These are phyloP conservation scores for Camponotus pennsylvanicus DNA, from an alignment of 1,140 invertebrate genomes.

Conservation along the genomic window DNA sequence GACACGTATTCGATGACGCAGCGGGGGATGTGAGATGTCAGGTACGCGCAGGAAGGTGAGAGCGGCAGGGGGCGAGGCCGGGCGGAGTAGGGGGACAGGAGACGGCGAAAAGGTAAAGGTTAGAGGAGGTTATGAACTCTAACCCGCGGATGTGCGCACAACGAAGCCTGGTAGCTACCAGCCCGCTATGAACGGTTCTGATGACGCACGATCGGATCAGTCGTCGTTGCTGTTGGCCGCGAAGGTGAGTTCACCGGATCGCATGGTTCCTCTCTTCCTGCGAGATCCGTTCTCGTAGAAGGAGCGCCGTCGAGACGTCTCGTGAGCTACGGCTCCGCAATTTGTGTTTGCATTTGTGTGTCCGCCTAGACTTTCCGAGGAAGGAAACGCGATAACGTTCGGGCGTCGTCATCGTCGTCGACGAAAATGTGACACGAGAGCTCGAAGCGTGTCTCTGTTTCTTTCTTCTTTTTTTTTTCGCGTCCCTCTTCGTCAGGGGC, in stretches of 20 bases:
- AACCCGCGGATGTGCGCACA: slow-evolving; percentile 70
- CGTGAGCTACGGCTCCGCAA: too few relatives aligned
- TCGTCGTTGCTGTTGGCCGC: slow-evolving; percentile 65
- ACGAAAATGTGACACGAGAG: neutral
- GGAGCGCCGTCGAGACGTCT: neutral
- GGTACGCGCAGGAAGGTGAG: slow-evolving; percentile 47
- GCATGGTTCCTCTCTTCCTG: neutral
- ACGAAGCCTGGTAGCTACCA: slow-evolving; percentile 66
- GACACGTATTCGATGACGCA: slow-evolving; percentile 55
- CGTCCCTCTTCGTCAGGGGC: too few relatives aligned
- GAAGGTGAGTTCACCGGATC: slow-evolving; percentile 71
- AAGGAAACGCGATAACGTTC: neutral
- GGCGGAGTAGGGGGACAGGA: slow-evolving; percentile 44
- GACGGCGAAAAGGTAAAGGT: slow-evolving; percentile 78
- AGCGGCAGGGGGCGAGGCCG: slow-evolving; percentile 32
- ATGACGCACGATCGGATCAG: slow-evolving; percentile 71
- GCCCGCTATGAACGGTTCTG: slow-evolving; percentile 70
- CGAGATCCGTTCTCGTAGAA: neutral
- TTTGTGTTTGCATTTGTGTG: neutral
- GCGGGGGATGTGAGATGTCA: slow-evolving; percentile 58
- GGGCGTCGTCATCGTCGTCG: neutral
- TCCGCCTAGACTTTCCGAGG: neutral
- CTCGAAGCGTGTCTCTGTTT: neutral
- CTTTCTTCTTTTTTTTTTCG: too few relatives aligned
- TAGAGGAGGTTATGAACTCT: slow-evolving; percentile 81